A percentile compares a stretch with the other conserved stretches of the same genome.
phyloP scores from a whole-genome alignment of 2,888 invertebrate genomes.

The Allacma fusca region DNA sequence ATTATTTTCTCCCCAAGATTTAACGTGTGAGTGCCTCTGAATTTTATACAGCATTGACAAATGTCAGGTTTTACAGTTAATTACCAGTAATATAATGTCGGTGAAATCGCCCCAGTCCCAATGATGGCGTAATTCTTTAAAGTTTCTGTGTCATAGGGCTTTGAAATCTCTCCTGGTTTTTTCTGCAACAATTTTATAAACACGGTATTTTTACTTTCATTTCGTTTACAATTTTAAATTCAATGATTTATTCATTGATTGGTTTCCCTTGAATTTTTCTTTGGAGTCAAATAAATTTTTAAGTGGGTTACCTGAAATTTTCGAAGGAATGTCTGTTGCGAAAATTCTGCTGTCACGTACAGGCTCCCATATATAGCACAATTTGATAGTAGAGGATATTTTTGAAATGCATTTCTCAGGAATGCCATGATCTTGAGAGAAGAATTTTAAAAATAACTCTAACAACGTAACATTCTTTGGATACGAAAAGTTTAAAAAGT shows the following conservation, averaged over 20 bases:
- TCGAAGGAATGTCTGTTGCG: conserved; percentile 78
- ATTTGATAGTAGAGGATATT: conserved; percentile 67
- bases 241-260: too few relatives aligned
- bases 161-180: conserved; percentile 50
- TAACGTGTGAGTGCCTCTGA: too few relatives aligned
- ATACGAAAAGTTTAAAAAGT: too few relatives aligned
- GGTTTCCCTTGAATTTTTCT: background rate
- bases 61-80: too few relatives aligned
- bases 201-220: too few relatives aligned
- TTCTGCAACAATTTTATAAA: conserved; percentile 41
- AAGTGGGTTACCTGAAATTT: conserved; percentile 74
- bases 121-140: conserved; percentile 71
- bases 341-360: conserved; percentile 80
- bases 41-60: too few relatives aligned
- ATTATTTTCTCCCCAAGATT: too few relatives aligned
- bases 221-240: background rate
- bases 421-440: conserved; percentile 47
- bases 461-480: too few relatives aligned
- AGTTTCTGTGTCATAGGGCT: conserved; percentile 62
- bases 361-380: conserved; percentile 77
- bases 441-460: too few relatives aligned
- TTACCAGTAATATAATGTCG: conserved; percentile 72
- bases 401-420: conserved; percentile 59
- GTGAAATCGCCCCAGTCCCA: conserved; percentile 71
- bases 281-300: too few relatives aligned